A percentile compares a stretch with the other conserved stretches of the same genome.
These are phyloP conservation scores for Caenorhabditis uteleia DNA, from an alignment of 2,888 invertebrate species.

Conservation along the genomic window DNA sequence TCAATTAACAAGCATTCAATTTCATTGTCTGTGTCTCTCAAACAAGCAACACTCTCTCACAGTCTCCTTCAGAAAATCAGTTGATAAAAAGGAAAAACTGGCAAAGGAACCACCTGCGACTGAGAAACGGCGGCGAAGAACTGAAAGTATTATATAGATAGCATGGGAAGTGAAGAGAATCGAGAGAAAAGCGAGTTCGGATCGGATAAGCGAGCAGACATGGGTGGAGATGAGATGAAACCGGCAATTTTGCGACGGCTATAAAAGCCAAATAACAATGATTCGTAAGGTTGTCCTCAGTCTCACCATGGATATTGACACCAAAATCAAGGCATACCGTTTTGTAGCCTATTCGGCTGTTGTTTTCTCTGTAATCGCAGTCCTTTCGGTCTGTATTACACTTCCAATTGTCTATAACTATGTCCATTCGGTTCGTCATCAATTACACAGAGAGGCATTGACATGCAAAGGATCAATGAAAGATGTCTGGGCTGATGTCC, in stretches of 20 bases:
- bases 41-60: no score
- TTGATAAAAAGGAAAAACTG: no score
- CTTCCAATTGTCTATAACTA: constrained; percentile 58
- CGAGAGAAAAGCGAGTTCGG: constrained; percentile 29
- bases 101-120: no score
- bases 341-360: constrained; percentile 60
- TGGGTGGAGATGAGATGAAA: constrained; percentile 5
- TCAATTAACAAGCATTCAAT: no score
- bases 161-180: constrained; percentile 13
- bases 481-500: constrained; percentile 60
- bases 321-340: constrained; percentile 54
- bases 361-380: constrained; percentile 49
- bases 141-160: background rate
- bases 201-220: constrained; percentile 37
- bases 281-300: background rate
- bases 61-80: no score
- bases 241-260: no score
- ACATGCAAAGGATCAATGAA: constrained; percentile 55
- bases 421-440: constrained; percentile 48
- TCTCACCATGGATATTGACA: constrained; percentile 41
- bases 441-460: constrained; percentile 48
- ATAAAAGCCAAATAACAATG: no score
- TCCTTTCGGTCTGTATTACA: constrained; percentile 46
- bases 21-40: no score
- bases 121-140: no score